Conservation (phyloP, 2,888 invertebrate species). For the Hanleya hanleyi region DNA sequence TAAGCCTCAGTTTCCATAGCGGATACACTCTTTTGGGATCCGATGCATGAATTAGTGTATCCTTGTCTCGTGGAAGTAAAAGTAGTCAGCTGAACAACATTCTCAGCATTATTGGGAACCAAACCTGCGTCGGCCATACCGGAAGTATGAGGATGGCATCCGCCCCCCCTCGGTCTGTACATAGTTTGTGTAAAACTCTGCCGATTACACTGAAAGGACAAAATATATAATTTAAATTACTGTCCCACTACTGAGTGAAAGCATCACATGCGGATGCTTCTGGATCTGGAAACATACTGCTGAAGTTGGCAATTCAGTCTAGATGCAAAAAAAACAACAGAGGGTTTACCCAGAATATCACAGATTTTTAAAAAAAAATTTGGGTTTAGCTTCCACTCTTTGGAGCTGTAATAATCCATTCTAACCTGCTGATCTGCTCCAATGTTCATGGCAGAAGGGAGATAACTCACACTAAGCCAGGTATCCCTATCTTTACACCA, state of each 20-base stretch:
- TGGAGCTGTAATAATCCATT: too few relatives aligned
- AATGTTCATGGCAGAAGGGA: too few relatives aligned
- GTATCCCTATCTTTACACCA: too few relatives aligned
- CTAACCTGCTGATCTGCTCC: too few relatives aligned
- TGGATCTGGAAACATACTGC: too few relatives aligned
- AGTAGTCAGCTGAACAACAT: slow-evolving; percentile 11
- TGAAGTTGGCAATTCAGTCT: slow-evolving; percentile 16
- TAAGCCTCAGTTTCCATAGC: slow-evolving; percentile 28
- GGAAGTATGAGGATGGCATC: slow-evolving; percentile 26
- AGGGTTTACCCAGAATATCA: too few relatives aligned
- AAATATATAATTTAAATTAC: slow-evolving; percentile 19
- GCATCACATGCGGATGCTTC: slow-evolving; percentile 33
- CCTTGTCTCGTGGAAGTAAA: not conserved
- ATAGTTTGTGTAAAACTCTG: slow-evolving; percentile 32
- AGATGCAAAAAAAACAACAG: slow-evolving; percentile 36
- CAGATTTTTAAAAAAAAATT: too few relatives aligned
- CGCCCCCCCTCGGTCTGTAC: slow-evolving; percentile 14
- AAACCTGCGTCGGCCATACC: slow-evolving; percentile 34
- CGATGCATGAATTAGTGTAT: not conserved
- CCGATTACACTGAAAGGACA: slow-evolving; percentile 37
- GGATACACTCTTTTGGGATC: not conserved
- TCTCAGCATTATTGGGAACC: slow-evolving; percentile 27
- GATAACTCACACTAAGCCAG: too few relatives aligned
- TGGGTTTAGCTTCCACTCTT: too few relatives aligned
- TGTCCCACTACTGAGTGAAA: slow-evolving; percentile 26